phyloP scores from a whole-genome alignment of 2,888 invertebrate species.

The Oxyteleia sp. region DNA sequence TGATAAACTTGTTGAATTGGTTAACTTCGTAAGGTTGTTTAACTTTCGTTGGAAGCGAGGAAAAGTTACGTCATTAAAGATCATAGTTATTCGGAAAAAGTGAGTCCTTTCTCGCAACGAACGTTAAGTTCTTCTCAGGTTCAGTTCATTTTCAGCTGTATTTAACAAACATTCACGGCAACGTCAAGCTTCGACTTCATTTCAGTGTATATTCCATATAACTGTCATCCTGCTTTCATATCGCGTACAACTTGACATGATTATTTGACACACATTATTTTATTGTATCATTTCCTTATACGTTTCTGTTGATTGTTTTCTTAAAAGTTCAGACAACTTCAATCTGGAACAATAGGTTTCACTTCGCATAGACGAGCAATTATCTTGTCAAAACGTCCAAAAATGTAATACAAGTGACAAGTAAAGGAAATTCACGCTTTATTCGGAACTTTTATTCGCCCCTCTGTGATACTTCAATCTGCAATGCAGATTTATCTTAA shows the following conservation, averaged over 20 bases:
- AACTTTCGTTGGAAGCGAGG: conserved; percentile 29
- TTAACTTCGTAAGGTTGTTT: conserved; percentile 24
- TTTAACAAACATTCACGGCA: too few species aligned
- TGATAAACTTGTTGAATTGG: conserved; percentile 25
- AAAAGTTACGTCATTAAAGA: conserved; percentile 51
- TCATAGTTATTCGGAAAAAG: conserved; percentile 15
- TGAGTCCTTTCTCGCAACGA: too few species aligned
- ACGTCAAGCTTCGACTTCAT: too few species aligned
- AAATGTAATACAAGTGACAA: conserved; percentile 24
- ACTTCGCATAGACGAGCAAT: conserved; percentile 6
- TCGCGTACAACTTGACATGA: too few species aligned
- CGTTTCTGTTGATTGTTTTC: conserved; percentile 11
- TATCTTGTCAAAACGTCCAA: conserved; percentile 13
- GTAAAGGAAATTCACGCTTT: not conserved
- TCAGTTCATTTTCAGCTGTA: too few species aligned
- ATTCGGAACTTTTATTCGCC: not conserved
- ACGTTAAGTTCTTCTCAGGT: too few species aligned
- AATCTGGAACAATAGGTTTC: conserved; percentile 21
- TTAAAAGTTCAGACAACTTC: conserved; percentile 7
- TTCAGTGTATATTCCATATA: too few species aligned
- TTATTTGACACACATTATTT: not conserved
- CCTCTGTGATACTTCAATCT: conserved; percentile 15
- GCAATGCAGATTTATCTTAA: conserved; percentile 39
- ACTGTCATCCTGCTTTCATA: not conserved
- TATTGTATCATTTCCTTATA: conserved; percentile 20